phyloP scores from a whole-genome alignment of 92 coral and sea anemone genomes.

The Bergia sp. region DNA sequence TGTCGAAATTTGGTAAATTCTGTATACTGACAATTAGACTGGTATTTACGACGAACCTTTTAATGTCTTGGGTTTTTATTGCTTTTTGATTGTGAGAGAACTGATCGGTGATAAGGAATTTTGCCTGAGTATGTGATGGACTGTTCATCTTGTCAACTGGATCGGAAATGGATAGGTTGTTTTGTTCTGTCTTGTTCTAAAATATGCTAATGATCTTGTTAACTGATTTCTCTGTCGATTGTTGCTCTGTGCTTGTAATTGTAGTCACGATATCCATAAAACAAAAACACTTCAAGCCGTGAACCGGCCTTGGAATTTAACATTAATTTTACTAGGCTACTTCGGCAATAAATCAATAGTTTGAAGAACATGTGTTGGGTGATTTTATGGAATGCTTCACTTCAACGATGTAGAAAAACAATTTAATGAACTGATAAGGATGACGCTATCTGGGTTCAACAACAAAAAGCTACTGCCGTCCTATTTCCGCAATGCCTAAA shows the following conservation, averaged over 20 bases:
- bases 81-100: background rate
- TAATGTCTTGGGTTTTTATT: background rate
- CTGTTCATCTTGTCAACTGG: background rate
- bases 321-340: background rate
- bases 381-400: background rate
- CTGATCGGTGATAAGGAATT: constrained; percentile 1
- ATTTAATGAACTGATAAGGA: background rate
- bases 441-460: background rate
- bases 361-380: constrained; percentile 7
- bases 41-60: background rate
- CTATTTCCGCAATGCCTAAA: background rate
- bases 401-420: background rate
- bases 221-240: background rate
- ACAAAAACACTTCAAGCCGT: background rate
- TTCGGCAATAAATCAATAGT: constrained; percentile 23
- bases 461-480: background rate
- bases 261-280: background rate
- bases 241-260: background rate
- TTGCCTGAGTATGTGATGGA: background rate
- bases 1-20: background rate
- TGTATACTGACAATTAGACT: background rate
- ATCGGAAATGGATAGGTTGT: no score
- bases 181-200: background rate
- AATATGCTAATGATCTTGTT: constrained; percentile 6
- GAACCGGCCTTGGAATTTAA: background rate